phyloP scores from a whole-genome alignment of 2,113 vertebrate species.

The Actinemys pallida region DNA sequence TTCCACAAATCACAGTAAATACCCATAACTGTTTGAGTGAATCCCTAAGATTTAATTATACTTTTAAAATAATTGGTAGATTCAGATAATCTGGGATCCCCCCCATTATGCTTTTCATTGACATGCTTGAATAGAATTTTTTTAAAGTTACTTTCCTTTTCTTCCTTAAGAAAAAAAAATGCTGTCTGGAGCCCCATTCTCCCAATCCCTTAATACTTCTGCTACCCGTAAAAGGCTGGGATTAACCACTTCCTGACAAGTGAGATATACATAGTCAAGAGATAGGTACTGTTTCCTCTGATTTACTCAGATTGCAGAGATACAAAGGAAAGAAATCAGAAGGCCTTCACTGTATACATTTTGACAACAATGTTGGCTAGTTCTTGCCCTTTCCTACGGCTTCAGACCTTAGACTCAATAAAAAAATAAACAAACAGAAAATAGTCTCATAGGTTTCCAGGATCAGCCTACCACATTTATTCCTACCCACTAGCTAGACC shows the following conservation, averaged over 20 bases:
- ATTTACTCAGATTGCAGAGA: neutral
- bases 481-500: neutral
- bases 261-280: neutral
- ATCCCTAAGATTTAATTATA: neutral
- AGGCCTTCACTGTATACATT: neutral
- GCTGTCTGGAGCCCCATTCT: neutral
- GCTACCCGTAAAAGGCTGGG: neutral
- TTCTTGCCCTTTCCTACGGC: neutral
- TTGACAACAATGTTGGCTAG: neutral
- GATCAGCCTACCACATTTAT: neutral
- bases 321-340: neutral
- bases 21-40: neutral
- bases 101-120: neutral
- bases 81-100: neutral
- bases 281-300: neutral
- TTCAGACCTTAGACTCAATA: neutral
- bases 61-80: neutral
- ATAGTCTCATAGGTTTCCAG: constrained; percentile 5
- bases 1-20: neutral
- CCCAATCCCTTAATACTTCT: neutral
- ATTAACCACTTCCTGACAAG: neutral
- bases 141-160: neutral
- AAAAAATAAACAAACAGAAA: constrained; percentile 19
- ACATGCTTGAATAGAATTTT: neutral
- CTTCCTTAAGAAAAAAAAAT: accelerated